A percentile compares a stretch with the other conserved stretches of the same genome.
Evolutionary conservation across 1,140 invertebrate genomes (phyloP).

Genomic region (Drosophila sucinea): DNA sequence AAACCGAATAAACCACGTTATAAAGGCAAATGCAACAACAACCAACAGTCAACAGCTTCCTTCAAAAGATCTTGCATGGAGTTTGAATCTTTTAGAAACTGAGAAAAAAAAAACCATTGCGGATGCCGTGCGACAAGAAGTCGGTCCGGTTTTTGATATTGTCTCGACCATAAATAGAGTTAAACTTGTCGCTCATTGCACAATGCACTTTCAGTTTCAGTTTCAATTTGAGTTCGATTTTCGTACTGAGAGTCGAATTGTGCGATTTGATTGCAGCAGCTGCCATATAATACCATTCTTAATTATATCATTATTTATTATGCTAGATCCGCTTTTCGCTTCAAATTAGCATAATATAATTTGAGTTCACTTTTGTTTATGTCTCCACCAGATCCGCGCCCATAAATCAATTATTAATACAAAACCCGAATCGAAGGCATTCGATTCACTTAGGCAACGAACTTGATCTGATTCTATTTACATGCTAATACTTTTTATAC

Average conservation of each 20-base stretch:
- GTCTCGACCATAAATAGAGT: constrained; percentile 75
- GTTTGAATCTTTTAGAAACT: constrained; percentile 28
- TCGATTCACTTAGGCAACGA: constrained; percentile 47
- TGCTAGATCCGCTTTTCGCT: constrained; percentile 62
- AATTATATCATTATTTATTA: constrained; percentile 57
- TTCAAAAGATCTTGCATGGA: constrained; percentile 51
- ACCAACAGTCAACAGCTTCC: constrained; percentile 68
- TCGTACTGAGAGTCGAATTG: constrained; percentile 30
- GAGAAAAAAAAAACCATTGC: constrained; percentile 45
- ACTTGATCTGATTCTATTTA: constrained; percentile 68
- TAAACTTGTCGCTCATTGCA: constrained; percentile 63
- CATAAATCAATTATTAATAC: constrained; percentile 71
- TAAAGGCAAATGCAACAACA: constrained; percentile 24
- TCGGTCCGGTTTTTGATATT: constrained; percentile 67
- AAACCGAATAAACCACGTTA: constrained; percentile 29
- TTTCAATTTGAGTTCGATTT: constrained; percentile 44
- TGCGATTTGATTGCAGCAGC: constrained; percentile 36
- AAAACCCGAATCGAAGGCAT: constrained; percentile 42
- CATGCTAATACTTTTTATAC: constrained; percentile 28
- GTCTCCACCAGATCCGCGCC: constrained; percentile 67
- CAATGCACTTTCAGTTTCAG: constrained; percentile 57
- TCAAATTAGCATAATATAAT: constrained; percentile 66
- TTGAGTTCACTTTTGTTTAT: constrained; percentile 45
- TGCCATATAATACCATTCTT: constrained; percentile 43
- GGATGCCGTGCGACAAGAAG: constrained; percentile 74